Evolutionary conservation across 2,113 vertebrate genomes (phyloP).

Genomic region (Cyanocitta stelleri): DNA sequence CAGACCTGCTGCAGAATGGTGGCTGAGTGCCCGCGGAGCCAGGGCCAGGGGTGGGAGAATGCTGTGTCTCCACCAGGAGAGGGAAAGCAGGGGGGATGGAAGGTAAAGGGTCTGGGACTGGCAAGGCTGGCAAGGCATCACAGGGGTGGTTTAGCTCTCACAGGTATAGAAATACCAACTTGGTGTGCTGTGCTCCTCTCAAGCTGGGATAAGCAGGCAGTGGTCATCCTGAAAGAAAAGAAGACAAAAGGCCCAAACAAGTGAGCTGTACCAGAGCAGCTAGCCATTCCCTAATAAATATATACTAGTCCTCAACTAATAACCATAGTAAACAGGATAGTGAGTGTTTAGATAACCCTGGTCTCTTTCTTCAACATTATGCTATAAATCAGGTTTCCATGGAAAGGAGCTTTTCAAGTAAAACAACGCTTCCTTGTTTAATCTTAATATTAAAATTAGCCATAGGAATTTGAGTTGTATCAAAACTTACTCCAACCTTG

Average conservation of each 20-base stretch:
- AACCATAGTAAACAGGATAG: not conserved
- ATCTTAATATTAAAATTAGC: not conserved
- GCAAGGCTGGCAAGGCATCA: fast-evolving
- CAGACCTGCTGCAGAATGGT: not conserved
- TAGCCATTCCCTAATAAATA: not conserved
- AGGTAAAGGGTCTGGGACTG: not conserved
- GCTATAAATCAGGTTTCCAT: not conserved
- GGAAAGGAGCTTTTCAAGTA: not conserved
- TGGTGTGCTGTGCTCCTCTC: not conserved
- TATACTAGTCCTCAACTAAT: not conserved
- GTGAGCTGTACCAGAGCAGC: not conserved
- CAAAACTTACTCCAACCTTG: not conserved
- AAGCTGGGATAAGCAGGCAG: not conserved
- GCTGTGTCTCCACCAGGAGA: not conserved
- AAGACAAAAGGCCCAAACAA: not conserved
- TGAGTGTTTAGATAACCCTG: not conserved
- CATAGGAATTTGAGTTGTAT: not conserved
- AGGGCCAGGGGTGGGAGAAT: not conserved
- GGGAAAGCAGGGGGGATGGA: not conserved
- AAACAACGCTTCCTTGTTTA: not conserved
- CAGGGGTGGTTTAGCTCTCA: not conserved
- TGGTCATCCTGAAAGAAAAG: not conserved
- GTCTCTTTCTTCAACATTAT: not conserved
- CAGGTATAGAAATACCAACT: not conserved
- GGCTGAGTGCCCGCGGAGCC: not conserved